These are phyloP conservation scores for Sebastes fasciatus DNA, from an alignment of 2,113 vertebrate genomes.

Conservation along the genomic window DNA sequence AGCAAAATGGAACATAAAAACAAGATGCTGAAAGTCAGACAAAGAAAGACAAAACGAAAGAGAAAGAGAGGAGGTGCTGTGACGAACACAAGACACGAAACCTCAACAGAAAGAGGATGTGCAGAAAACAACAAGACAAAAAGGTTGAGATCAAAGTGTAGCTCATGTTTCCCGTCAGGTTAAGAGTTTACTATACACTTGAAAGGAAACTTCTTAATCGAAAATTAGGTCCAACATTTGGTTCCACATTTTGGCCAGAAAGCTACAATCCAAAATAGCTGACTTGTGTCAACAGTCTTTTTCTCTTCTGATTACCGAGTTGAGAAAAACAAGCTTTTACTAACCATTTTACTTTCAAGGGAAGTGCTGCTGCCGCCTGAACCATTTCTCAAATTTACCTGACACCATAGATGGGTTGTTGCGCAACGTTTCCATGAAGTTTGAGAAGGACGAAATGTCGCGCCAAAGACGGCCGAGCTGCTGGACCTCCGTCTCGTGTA, in stretches of 20 bases:
- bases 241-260: neutral
- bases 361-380: neutral
- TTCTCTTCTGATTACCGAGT: neutral
- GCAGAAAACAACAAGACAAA: neutral
- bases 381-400: conserved; percentile 78
- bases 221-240: neutral
- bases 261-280: neutral
- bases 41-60: neutral
- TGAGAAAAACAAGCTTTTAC: neutral
- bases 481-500: conserved; percentile 83
- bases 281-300: neutral
- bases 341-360: neutral
- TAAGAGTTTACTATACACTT: neutral
- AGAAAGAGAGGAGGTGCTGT: neutral
- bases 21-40: neutral
- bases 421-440: conserved; percentile 91
- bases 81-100: neutral
- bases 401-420: conserved; percentile 86
- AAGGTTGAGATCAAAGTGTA: neutral
- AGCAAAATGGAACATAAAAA: neutral
- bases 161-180: neutral
- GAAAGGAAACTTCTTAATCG: neutral
- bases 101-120: conserved; percentile 7
- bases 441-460: conserved; percentile 87
- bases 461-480: conserved; percentile 88